A percentile compares a stretch with the other conserved stretches of the same genome.
These are phyloP conservation scores for Urocolius indicus DNA, from an alignment of 2,113 vertebrate genomes.

Conservation along the genomic window DNA sequence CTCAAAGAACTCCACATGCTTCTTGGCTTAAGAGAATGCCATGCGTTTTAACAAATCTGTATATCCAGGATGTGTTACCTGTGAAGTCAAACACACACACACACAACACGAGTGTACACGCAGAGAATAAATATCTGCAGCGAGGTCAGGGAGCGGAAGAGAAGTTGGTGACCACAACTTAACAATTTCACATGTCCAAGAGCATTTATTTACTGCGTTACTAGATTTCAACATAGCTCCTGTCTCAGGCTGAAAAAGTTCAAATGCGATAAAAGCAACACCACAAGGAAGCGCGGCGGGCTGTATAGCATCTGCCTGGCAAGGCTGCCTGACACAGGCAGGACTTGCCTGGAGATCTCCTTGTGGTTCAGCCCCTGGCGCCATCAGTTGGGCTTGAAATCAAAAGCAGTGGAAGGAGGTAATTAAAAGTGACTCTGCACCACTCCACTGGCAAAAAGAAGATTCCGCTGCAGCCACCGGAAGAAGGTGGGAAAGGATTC, in stretches of 20 bases:
- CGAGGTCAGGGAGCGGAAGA: background rate
- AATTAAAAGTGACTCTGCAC: conserved; percentile 70
- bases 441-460: conserved; percentile 46
- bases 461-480: conserved; percentile 57
- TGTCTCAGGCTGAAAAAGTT: conserved; percentile 2
- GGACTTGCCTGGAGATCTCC: conserved; percentile 58
- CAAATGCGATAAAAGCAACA: conserved; percentile 26
- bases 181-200: background rate
- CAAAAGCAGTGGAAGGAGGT: conserved; percentile 74
- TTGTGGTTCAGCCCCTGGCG: conserved; percentile 78
- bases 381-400: conserved; percentile 76
- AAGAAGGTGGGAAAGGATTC: conserved; percentile 58
- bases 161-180: background rate
- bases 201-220: background rate
- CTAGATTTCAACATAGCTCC: conserved; percentile 40
- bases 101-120: background rate
- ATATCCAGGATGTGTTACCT: background rate
- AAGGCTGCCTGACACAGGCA: conserved; percentile 37
- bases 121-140: background rate
- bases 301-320: conserved; percentile 60
- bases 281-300: conserved; percentile 40
- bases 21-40: conserved; percentile 16
- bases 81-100: background rate
- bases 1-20: background rate
- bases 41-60: background rate